Evolutionary conservation across 2,113 vertebrate species (phyloP).

Genomic region (Bettongia penicillata): DNA sequence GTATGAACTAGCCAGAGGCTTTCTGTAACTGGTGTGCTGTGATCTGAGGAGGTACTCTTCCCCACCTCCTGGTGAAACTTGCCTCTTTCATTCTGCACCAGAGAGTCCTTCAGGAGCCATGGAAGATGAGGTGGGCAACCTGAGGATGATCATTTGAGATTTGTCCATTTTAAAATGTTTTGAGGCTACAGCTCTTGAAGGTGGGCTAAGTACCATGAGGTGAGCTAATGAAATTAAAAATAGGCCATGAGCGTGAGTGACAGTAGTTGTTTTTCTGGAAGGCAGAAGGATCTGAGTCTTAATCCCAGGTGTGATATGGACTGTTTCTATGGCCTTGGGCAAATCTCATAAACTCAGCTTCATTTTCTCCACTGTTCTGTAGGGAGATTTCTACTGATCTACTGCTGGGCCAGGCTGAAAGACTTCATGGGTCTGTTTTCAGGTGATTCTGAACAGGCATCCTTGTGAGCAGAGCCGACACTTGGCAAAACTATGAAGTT

Average conservation of each 20-base stretch:
- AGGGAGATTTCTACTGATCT: constrained; percentile 18
- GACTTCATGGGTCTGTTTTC: neutral
- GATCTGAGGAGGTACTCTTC: constrained; percentile 68
- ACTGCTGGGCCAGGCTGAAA: neutral
- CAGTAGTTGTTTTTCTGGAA: constrained; percentile 69
- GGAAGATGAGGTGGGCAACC: neutral
- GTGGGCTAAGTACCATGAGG: constrained; percentile 64
- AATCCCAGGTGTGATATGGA: constrained; percentile 59
- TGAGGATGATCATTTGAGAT: constrained; percentile 50
- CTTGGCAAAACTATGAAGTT: rapidly evolving
- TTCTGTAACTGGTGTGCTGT: constrained; percentile 65
- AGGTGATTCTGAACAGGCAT: neutral
- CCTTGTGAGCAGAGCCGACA: neutral
- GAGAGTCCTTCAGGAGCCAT: constrained; percentile 35
- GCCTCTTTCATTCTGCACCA: constrained; percentile 27
- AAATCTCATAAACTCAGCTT: constrained; percentile 63
- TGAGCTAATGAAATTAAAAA: constrained; percentile 77
- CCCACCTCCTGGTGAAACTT: constrained; percentile 59
- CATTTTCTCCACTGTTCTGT: neutral
- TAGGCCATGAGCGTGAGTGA: constrained; percentile 60
- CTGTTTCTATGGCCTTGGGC: constrained; percentile 67
- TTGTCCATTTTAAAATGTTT: constrained; percentile 57
- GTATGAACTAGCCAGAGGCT: neutral
- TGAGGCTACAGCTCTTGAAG: constrained; percentile 45
- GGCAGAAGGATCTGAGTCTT: constrained; percentile 66